These are phyloP conservation scores for Anastrepha ludens DNA, from an alignment of 1,140 invertebrate genomes.

Conservation along the genomic window DNA sequence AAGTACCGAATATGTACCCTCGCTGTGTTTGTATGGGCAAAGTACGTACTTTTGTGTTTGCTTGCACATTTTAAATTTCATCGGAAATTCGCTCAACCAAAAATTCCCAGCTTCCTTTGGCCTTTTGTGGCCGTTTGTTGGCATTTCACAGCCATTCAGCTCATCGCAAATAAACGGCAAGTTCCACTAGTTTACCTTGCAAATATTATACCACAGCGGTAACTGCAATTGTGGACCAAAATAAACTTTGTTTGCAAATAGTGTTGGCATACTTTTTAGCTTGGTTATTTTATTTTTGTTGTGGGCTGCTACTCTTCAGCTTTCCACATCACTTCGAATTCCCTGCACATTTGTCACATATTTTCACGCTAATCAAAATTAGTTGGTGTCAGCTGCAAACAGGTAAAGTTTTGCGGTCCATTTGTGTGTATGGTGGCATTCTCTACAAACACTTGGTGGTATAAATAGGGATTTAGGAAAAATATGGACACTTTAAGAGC, in stretches of 20 bases:
- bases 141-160: neutral
- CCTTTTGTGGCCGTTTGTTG: conserved; percentile 1
- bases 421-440: too few relatives aligned
- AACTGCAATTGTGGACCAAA: neutral
- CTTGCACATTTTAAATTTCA: neutral
- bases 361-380: conserved; percentile 39
- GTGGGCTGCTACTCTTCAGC: neutral
- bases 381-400: neutral
- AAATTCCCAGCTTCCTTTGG: neutral
- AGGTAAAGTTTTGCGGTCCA: too few relatives aligned
- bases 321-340: neutral
- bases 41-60: neutral
- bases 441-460: too few relatives aligned
- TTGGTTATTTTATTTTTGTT: neutral
- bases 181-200: neutral
- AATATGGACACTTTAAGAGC: too few relatives aligned
- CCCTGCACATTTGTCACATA: conserved; percentile 25
- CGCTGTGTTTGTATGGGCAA: too few relatives aligned
- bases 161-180: neutral
- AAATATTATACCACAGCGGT: neutral
- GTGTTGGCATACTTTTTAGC: neutral
- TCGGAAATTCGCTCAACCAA: neutral
- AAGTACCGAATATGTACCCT: neutral
- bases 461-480: too few relatives aligned
- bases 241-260: neutral